A percentile compares a stretch with the other conserved stretches of the same genome.
Evolutionary conservation across 1,140 invertebrate genomes (phyloP).

Genomic region (Drosophila watanabei): DNA sequence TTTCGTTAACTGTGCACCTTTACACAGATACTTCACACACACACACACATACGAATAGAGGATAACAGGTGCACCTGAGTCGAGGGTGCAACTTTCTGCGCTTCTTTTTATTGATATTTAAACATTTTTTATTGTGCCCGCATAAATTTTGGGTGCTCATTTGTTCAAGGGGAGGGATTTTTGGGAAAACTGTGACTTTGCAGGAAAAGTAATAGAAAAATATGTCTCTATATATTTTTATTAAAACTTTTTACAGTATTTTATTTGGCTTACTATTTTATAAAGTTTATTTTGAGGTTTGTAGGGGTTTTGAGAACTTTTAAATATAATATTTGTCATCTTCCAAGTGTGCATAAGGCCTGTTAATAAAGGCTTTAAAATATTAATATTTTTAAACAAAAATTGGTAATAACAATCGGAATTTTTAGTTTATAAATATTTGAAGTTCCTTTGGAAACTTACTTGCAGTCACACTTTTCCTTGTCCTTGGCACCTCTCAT

Average conservation of each 20-base stretch:
- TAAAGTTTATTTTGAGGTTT: not conserved
- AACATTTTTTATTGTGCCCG: conserved; percentile 71
- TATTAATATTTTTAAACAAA: not conserved
- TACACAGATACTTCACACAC: conserved; percentile 35
- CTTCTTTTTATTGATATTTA: conserved; percentile 79
- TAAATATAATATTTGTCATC: not conserved
- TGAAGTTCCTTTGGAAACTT: not conserved
- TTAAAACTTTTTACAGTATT: not conserved
- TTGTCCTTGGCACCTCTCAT: not conserved
- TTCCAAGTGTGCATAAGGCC: no score
- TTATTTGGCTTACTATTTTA: not conserved
- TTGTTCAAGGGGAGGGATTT: conserved; percentile 19
- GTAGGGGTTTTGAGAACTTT: not conserved
- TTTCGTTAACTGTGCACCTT: conserved; percentile 74
- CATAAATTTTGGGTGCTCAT: conserved; percentile 70
- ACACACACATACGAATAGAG: conserved; percentile 17
- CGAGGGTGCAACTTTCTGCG: conserved; percentile 20
- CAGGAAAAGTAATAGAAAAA: not conserved
- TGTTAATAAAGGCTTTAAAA: not conserved
- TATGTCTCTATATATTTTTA: not conserved
- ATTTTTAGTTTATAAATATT: not conserved
- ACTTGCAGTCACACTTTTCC: conserved; percentile 1
- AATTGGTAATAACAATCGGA: not conserved
- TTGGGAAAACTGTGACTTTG: not conserved
- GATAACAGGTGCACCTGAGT: conserved; percentile 15